Evolutionary conservation across 2,113 vertebrate genomes (phyloP).

Genomic region (Damaliscus lunatus): DNA sequence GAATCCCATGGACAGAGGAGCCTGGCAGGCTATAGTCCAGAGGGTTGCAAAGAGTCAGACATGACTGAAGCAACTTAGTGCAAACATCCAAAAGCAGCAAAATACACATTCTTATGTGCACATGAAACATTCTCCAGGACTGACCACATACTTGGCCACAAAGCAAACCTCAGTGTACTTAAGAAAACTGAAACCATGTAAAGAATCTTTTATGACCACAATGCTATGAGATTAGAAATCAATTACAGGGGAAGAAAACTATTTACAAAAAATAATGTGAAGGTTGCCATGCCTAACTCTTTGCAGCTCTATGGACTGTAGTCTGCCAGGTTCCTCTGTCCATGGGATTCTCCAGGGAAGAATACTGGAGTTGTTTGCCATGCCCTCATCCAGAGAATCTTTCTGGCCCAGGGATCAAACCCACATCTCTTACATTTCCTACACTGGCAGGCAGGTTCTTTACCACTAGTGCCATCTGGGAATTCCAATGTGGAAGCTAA

Average conservation of each 20-base stretch:
- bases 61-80: not conserved
- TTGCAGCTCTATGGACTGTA: not conserved
- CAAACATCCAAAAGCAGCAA: not conserved
- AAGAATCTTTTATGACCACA: not conserved
- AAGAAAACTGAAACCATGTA: not conserved
- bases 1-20: not conserved
- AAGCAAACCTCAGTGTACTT: not conserved
- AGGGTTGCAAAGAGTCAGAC: not conserved
- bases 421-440: not conserved
- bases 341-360: not conserved
- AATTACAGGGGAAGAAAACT: not conserved
- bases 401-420: not conserved
- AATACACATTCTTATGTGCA: not conserved
- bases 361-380: not conserved
- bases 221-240: not conserved
- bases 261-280: not conserved
- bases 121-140: not conserved
- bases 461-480: not conserved
- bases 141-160: not conserved
- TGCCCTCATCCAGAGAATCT: not conserved
- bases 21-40: not conserved
- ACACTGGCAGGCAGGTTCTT: not conserved
- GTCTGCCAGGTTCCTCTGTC: not conserved
- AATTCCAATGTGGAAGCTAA: not conserved
- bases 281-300: not conserved